A percentile compares a stretch with the other conserved stretches of the same genome.
phyloP scores from a whole-genome alignment of 2,113 vertebrate genomes.

The Sylvia atricapilla region DNA sequence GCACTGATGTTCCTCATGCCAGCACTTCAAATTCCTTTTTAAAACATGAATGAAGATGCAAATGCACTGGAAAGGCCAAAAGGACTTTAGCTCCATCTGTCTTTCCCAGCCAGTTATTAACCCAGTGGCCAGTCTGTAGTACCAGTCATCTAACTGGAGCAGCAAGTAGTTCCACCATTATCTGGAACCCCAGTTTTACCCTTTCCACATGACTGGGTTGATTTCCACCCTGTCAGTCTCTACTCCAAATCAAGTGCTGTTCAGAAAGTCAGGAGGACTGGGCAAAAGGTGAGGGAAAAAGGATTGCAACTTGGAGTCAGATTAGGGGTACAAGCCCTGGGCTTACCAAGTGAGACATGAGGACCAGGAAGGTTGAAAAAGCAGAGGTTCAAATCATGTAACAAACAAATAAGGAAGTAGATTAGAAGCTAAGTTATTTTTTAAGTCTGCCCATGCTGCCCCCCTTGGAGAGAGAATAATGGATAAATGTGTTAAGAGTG shows the following conservation, averaged over 20 bases:
- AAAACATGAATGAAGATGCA: neutral
- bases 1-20: neutral
- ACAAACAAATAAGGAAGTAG: neutral
- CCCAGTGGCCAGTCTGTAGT: neutral
- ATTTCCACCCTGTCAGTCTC: neutral
- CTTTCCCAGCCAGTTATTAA: neutral
- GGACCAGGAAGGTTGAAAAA: neutral
- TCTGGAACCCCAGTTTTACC: rapidly evolving
- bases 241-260: neutral
- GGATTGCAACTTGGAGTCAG: neutral
- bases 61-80: neutral
- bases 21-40: neutral
- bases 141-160: neutral
- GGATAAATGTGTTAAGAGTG: neutral
- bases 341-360: neutral
- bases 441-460: neutral
- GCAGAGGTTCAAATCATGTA: neutral
- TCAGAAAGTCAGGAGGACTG: neutral
- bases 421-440: neutral
- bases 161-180: neutral
- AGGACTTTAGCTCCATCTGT: slow-evolving; percentile 37
- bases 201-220: neutral
- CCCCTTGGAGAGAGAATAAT: neutral
- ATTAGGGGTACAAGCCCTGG: neutral
- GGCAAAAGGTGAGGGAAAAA: neutral